These are phyloP conservation scores for Neodon shergylaensis DNA, from an alignment of 2,113 vertebrate species.

Conservation along the genomic window DNA sequence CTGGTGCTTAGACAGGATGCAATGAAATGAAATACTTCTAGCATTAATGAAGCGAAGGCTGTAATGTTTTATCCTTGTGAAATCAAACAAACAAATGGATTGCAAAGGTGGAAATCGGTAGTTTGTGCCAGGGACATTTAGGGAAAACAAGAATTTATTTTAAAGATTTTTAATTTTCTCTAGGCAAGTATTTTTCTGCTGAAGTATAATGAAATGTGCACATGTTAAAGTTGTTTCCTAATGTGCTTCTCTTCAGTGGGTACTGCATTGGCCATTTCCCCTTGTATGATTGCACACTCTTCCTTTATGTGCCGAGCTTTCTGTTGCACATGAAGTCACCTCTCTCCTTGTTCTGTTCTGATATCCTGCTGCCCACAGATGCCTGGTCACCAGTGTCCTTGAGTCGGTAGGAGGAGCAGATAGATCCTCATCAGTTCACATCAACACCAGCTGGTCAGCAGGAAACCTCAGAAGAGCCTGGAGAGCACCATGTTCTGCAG, in stretches of 20 bases:
- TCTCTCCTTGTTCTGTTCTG: neutral
- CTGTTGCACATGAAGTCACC: neutral
- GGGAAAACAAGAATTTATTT: neutral
- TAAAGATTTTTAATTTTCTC: neutral
- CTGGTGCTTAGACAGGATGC: neutral
- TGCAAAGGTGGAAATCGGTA: neutral
- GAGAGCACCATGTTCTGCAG: constrained; percentile 94
- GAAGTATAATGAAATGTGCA: neutral
- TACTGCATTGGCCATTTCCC: neutral
- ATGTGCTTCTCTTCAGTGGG: neutral
- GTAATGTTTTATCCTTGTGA: neutral
- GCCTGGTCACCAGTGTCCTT: neutral
- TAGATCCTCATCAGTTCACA: neutral
- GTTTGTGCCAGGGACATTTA: neutral
- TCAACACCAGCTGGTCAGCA: neutral
- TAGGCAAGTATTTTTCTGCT: neutral
- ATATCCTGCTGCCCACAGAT: neutral
- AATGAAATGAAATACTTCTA: neutral
- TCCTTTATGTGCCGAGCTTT: neutral
- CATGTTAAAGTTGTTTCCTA: neutral
- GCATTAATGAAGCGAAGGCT: neutral
- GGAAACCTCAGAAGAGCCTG: neutral
- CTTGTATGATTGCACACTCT: neutral
- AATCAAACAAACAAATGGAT: neutral
- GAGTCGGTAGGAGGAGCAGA: neutral